Evolutionary conservation across 2,797 vertebrate species (phyloP).

Genomic region (Leptatherina wallacei): DNA sequence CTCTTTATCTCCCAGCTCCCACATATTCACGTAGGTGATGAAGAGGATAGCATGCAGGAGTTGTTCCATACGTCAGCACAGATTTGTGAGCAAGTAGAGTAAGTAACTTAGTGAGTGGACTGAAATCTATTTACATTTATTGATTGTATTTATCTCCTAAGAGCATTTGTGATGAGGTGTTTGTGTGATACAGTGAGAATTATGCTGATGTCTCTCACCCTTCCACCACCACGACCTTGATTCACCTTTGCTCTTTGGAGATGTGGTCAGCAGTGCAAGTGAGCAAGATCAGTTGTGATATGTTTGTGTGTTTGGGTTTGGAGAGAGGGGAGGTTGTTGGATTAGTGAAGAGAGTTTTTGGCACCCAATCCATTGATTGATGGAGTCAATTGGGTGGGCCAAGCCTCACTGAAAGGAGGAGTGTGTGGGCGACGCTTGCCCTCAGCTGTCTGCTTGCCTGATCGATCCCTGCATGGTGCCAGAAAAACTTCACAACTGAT

Average conservation of each 20-base stretch:
- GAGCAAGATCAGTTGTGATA: constrained; percentile 45
- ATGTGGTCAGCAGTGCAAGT: constrained; percentile 27
- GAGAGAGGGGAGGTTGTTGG: constrained; percentile 51
- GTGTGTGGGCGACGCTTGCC: constrained; percentile 61
- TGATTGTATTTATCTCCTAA: constrained; percentile 1
- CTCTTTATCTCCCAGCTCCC: constrained; percentile 59
- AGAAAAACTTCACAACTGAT: constrained; percentile 53
- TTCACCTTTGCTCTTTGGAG: constrained; percentile 55
- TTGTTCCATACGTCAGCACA: constrained; percentile 26
- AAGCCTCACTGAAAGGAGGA: constrained; percentile 60
- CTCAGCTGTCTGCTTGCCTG: constrained; percentile 59
- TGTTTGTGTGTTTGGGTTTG: constrained; percentile 65
- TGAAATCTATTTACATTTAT: constrained; percentile 7
- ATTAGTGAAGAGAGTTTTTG: constrained; percentile 66
- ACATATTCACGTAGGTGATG: constrained; percentile 54
- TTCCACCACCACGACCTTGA: constrained; percentile 19
- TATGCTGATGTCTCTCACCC: constrained; percentile 5
- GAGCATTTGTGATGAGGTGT: constrained; percentile 7
- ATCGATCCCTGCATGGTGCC: constrained; percentile 53
- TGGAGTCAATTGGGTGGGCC: constrained; percentile 74
- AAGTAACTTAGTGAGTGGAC: constrained; percentile 19
- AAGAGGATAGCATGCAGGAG: constrained; percentile 66
- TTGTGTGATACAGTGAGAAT: constrained; percentile 6
- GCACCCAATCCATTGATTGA: constrained; percentile 77
- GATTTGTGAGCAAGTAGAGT: constrained; percentile 20